Evolutionary conservation across 1,140 invertebrate genomes (phyloP), one percentile per base, ranked within the genome.

Genomic region (Drosophila parvula): DNA sequence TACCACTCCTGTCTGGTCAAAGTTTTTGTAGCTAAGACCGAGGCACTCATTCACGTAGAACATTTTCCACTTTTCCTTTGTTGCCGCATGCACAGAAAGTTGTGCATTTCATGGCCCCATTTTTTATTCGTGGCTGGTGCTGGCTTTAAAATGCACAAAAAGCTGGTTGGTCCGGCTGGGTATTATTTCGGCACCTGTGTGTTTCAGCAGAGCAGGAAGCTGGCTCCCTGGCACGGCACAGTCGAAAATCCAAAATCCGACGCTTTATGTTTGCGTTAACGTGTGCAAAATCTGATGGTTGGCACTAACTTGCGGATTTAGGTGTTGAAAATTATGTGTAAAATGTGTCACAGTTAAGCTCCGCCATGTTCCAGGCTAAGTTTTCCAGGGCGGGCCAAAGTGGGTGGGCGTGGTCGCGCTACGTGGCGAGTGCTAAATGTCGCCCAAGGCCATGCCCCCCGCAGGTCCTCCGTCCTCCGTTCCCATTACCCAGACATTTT

Each of bases 311-410:
- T 88, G 84, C 83, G 83, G 83, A 88, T 88, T 88, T 88, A 83
- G 84, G 83, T 88, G 83, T 80, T 89, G 84, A 88, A 88, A 88
- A 88, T 88, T 88, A 88, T 88, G 83, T 88, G 83, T 78, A 88
- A 88, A 88, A 88, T 88, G 83, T 88, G 83, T 88, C 83, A 88
- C 77, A 88, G 76, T 64, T 88, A 88, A 88, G 83, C 83, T 86
- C 68, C 81, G 73, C 68, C 81, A 71, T 81, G 78, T 65, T 65
- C 60, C 48, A 16, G 36, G 73, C 59, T 34, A 67, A 69, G 61
- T 69, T 69, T 34, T 62, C 55, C 11, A 16, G 45, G 32, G 71
- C 18, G 38, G 38, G 18, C 61, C 18, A 55, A 61, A 76, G 40
- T 40, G 40, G 40, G 43, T 50, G 48, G 58, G 75, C 58, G 41